These are phyloP conservation scores for Microcaecilia unicolor DNA, from an alignment of 2,797 vertebrate genomes.

Conservation along the genomic window DNA sequence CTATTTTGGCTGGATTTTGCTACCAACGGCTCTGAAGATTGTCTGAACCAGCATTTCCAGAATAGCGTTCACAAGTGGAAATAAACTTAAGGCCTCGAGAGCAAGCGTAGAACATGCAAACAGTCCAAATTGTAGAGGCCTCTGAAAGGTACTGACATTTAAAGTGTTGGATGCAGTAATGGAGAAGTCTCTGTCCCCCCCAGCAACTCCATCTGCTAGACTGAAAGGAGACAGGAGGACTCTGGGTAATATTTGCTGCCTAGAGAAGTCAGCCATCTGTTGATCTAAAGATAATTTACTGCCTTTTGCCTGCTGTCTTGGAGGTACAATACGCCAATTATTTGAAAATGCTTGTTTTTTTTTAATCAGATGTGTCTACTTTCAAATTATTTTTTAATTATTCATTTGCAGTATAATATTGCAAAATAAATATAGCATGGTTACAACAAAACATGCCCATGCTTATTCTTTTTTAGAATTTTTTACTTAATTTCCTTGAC, in stretches of 20 bases:
- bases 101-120: too few relatives aligned
- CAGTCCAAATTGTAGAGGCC: too few relatives aligned
- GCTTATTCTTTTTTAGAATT: too few relatives aligned
- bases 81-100: too few relatives aligned
- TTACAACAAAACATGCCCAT: slow-evolving; percentile 8
- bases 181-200: slow-evolving; percentile 5
- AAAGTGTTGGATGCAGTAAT: slow-evolving; percentile 13
- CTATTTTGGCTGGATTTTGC: too few relatives aligned
- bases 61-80: too few relatives aligned
- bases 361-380: slow-evolving; percentile 9
- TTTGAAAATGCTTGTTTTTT: slow-evolving; percentile 6
- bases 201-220: slow-evolving; percentile 16
- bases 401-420: slow-evolving; percentile 9
- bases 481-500: too few relatives aligned
- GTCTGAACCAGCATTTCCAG: too few relatives aligned
- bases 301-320: slow-evolving; percentile 22
- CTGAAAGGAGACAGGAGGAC: slow-evolving; percentile 3
- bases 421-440: slow-evolving; percentile 5
- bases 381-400: slow-evolving; percentile 20
- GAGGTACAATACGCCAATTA: slow-evolving; percentile 19
- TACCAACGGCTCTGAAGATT: too few relatives aligned
- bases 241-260: slow-evolving; percentile 10
- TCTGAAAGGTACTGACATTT: too few relatives aligned
- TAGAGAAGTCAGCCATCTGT: slow-evolving; percentile 15
- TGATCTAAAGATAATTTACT: slow-evolving; percentile 21